A percentile compares a stretch with the other conserved stretches of the same genome.
Conservation (phyloP, 2,888 invertebrate genomes). For the Hirtodrosophila histrioides region DNA sequence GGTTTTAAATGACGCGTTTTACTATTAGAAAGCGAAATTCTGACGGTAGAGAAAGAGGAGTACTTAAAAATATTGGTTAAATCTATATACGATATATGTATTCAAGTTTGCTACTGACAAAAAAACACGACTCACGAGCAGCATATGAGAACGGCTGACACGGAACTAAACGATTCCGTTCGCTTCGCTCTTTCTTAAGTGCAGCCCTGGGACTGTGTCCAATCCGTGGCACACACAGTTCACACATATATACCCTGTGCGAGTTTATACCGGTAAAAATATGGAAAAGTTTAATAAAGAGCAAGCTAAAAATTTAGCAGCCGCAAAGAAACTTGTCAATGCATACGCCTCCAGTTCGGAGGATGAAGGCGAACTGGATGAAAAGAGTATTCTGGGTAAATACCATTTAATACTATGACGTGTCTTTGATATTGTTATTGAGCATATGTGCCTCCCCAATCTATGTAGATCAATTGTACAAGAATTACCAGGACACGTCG, state of each 20-base stretch:
- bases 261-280: conserved; percentile 3
- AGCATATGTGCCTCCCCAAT: no score
- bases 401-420: conserved; percentile 42
- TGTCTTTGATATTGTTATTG: conserved; percentile 27
- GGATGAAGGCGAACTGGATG: conserved; percentile 86
- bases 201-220: not conserved
- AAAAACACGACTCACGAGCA: no score
- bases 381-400: conserved; percentile 85
- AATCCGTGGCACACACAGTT: no score
- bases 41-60: no score
- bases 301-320: conserved; percentile 85
- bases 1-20: no score
- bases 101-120: no score
- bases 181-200: not conserved
- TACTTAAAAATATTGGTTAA: no score
- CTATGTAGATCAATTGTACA: conserved; percentile 84
- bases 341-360: conserved; percentile 85
- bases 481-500: conserved; percentile 83
- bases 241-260: no score
- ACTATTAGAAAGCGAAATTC: no score
- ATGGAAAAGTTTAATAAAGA: conserved; percentile 79
- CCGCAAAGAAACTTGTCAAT: conserved; percentile 85
- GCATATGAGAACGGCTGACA: no score
- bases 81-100: no score
- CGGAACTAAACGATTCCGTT: not conserved